A percentile compares a stretch with the other conserved stretches of the same genome.
These are phyloP conservation scores for Heliocidaris tuberculata DNA, from an alignment of 35 echinoderm and acorn worm genomes.

Conservation along the genomic window DNA sequence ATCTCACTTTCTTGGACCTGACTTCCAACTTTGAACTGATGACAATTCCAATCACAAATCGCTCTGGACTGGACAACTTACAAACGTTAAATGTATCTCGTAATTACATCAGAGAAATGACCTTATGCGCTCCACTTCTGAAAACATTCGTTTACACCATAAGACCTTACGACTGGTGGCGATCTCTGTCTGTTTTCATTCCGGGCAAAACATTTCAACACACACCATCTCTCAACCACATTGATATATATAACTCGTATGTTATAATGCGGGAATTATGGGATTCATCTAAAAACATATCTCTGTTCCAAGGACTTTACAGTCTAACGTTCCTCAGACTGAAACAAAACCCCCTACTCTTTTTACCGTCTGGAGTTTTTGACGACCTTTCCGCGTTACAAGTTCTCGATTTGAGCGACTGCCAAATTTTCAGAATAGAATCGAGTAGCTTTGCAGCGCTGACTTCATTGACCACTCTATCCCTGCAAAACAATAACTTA, in stretches of 20 bases:
- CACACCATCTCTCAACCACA: neutral
- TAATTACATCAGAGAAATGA: neutral
- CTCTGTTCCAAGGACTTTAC: neutral
- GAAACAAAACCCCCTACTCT: neutral
- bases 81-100: neutral
- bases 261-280: neutral
- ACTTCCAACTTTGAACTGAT: neutral
- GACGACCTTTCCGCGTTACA: neutral
- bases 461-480: neutral
- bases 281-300: neutral
- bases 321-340: neutral
- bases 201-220: neutral
- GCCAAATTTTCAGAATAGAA: neutral
- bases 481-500: neutral
- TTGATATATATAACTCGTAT: neutral
- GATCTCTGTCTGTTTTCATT: neutral
- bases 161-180: neutral
- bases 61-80: neutral
- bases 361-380: neutral
- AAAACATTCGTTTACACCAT: neutral
- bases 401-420: neutral
- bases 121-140: neutral
- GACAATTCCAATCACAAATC: neutral
- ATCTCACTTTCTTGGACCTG: neutral
- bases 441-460: neutral